Percentiles rank a stretch among this genome's conserved stretches.
Evolutionary conservation across 2,888 invertebrate genomes (phyloP).

Genomic region (Brachyptera putata): DNA sequence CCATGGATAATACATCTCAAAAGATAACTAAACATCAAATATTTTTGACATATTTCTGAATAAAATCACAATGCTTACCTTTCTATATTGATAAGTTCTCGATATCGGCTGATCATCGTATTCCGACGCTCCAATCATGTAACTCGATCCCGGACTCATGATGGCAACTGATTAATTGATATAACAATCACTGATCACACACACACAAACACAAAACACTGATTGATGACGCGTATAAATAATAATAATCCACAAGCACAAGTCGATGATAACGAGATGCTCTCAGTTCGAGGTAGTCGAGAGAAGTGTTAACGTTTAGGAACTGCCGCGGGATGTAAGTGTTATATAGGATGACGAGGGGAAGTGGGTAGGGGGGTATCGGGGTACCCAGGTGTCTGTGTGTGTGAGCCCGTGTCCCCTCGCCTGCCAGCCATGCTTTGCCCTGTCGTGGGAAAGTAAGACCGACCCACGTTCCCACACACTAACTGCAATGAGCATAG

Average conservation of each 20-base stretch:
- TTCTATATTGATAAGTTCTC: slow-evolving; percentile 46
- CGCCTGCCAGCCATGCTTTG: neutral
- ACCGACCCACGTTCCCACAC: slow-evolving; percentile 55
- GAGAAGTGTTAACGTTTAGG: slow-evolving; percentile 10
- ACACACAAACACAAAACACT: no score
- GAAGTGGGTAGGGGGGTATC: slow-evolving; percentile 9
- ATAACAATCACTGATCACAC: slow-evolving; percentile 4
- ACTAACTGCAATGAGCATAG: slow-evolving; percentile 44
- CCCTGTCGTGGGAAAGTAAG: slow-evolving; percentile 52
- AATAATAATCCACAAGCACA: neutral
- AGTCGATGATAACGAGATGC: neutral
- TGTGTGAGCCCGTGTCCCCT: neutral
- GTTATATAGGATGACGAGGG: slow-evolving; percentile 12
- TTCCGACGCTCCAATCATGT: slow-evolving; percentile 27
- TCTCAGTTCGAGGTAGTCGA: neutral
- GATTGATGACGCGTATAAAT: no score
- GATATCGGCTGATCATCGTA: slow-evolving; percentile 43
- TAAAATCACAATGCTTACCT: slow-evolving; percentile 38
- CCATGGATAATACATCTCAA: no score
- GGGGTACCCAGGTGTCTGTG: slow-evolving; percentile 18
- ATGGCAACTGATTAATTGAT: neutral
- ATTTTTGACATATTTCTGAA: no score
- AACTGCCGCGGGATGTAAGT: slow-evolving; percentile 1
- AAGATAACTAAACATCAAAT: no score
- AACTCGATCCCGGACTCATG: slow-evolving; percentile 31